Conservation (phyloP, 1,140 invertebrate species). For the Doryteuthis pealeii region DNA sequence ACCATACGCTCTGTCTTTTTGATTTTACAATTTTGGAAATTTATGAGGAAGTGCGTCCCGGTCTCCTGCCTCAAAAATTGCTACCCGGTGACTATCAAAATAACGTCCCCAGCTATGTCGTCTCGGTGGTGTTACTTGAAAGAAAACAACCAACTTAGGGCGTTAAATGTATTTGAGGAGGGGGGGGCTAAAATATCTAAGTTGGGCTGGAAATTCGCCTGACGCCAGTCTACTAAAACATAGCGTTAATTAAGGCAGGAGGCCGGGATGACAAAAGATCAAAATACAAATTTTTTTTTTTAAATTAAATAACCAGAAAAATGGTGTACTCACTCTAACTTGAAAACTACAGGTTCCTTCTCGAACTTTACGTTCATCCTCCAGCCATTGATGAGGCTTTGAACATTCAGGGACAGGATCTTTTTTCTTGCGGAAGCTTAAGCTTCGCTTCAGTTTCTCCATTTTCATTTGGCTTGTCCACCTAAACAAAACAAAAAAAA, state of each 20-base stretch:
- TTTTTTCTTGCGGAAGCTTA: constrained; percentile 60
- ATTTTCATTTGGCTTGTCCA: constrained; percentile 30
- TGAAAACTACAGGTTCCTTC: constrained; percentile 95
- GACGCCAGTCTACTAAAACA: too few species aligned
- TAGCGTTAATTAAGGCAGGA: background rate
- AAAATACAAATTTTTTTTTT: background rate
- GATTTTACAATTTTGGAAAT: too few species aligned
- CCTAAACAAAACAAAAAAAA: background rate
- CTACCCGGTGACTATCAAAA: too few species aligned
- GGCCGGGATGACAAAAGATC: background rate
- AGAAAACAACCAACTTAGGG: too few species aligned
- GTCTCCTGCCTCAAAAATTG: too few species aligned
- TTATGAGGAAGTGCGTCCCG: too few species aligned
- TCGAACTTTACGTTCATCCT: constrained; percentile 94
- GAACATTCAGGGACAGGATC: constrained; percentile 72
- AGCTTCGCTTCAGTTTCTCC: constrained; percentile 55
- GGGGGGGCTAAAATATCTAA: too few species aligned
- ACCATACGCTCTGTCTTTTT: too few species aligned
- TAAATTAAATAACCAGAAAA: background rate
- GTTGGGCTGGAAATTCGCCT: too few species aligned
- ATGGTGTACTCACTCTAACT: constrained; percentile 76
- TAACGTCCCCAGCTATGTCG: too few species aligned
- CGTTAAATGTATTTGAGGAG: too few species aligned
- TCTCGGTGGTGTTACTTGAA: too few species aligned
- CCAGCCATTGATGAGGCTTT: constrained; percentile 96